A percentile compares a stretch with the other conserved stretches of the same genome.
These are phyloP conservation scores for Dendropsophus ebraccatus DNA, from an alignment of 2,113 vertebrate species.

Conservation along the genomic window DNA sequence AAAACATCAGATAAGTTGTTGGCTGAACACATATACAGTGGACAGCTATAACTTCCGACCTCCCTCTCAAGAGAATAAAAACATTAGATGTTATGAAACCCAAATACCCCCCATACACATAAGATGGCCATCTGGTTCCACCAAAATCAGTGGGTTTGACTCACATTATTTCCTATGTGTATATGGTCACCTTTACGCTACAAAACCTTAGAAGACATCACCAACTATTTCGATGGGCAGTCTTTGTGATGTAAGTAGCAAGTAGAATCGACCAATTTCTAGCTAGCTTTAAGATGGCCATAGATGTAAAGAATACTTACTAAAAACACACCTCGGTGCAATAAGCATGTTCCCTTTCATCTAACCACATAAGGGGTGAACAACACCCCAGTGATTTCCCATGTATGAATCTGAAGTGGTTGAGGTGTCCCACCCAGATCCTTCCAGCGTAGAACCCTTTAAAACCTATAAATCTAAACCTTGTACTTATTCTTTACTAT, in stretches of 20 bases:
- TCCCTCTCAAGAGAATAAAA: too few species aligned
- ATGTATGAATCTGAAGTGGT: not conserved
- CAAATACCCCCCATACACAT: too few species aligned
- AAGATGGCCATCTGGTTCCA: too few species aligned
- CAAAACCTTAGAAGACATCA: not conserved
- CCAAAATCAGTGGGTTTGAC: too few species aligned
- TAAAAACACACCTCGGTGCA: not conserved
- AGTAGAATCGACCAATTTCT: not conserved
- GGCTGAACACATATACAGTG: too few species aligned
- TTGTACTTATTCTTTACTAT: not conserved
- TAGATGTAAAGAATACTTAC: not conserved
- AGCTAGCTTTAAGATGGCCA: not conserved
- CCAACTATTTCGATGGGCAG: not conserved
- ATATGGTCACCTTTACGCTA: not conserved
- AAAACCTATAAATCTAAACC: not conserved
- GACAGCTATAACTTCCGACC: too few species aligned
- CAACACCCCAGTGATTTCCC: not conserved
- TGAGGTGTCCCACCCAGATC: not conserved
- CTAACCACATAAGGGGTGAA: not conserved
- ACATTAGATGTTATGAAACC: too few species aligned
- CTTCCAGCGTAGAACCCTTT: not conserved
- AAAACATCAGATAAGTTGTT: too few species aligned
- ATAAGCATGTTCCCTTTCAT: not conserved
- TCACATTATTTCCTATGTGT: too few species aligned
- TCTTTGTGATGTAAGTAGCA: not conserved